Evolutionary conservation across 2,888 invertebrate species (phyloP), one percentile per base, ranked within the genome.

Genomic region (Drepanosiphum platanoidis): DNA sequence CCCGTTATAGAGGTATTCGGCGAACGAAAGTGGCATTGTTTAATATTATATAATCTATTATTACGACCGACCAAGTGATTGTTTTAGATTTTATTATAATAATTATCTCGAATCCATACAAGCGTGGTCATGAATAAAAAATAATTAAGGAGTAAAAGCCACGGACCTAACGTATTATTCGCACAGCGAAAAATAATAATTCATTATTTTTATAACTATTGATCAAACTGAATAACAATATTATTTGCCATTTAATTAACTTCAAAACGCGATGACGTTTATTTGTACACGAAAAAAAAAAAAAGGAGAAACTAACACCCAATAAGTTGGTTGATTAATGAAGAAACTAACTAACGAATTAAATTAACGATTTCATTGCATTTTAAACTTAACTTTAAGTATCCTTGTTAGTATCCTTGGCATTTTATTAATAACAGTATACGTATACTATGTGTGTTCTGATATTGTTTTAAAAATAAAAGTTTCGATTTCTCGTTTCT

Each of bases 251-350:
- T 77, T 77, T 64, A 77, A 64, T 61, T 77, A 77, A 39, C 61
- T 77, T 64, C 64, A 39, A 61, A 64, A 61, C 61, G 61, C 39
- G 61, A 77, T 39, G 77, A 61, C 36, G 30, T 77, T 39, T 39
- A 64, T 39, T 61, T 39, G 27, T 39, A 30, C 27, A 27, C 34
- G 27, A n/a, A 42, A 36, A 42, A 30, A 46, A n/a, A n/a, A n/a
- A n/a, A n/a, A n/a, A n/a, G n/a, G n/a, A n/a, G n/a, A 75, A 34
- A 39, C 36, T 58, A 3, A 77, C n/a, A 77, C 61, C 77, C 61
- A 77, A 77, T 77, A 77, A 77, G 39, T 61, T 77, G 77, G 36
- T 61, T 77, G 36, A 77, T 77, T 77, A 77, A 77, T 77, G 77
- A 77, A 77, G 77, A 77, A 77, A 77, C 58, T 36, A 61, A 58